Conservation (phyloP, 2,797 vertebrate species). For the Smutsia gigantea region DNA sequence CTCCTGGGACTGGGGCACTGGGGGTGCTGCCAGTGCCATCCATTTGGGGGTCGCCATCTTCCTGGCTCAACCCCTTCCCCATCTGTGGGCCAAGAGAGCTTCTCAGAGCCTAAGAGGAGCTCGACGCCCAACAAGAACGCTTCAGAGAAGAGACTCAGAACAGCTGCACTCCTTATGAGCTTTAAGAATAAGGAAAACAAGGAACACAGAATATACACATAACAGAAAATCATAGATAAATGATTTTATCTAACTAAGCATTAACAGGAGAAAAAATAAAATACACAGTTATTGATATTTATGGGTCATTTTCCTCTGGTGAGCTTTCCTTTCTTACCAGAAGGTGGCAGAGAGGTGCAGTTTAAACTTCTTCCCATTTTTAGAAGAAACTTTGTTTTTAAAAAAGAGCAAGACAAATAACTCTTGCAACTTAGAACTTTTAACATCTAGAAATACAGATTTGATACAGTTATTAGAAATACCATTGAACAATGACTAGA, state of each 20-base stretch:
- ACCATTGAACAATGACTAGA: slow-evolving; percentile 77
- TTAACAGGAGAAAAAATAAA: background rate
- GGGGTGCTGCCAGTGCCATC: background rate
- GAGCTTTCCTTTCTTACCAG: slow-evolving; percentile 69
- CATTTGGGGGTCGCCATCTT: background rate
- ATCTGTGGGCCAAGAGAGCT: background rate
- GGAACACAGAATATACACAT: background rate
- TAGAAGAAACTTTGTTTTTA: background rate
- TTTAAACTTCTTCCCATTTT: background rate
- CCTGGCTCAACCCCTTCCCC: background rate
- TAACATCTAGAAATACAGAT: slow-evolving; percentile 72
- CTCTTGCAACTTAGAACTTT: slow-evolving; percentile 3
- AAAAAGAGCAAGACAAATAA: background rate
- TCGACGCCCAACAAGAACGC: background rate
- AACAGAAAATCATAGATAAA: background rate
- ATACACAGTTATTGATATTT: background rate
- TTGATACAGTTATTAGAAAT: slow-evolving; percentile 79
- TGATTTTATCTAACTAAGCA: too few relatives aligned
- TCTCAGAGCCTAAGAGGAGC: background rate
- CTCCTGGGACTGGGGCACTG: background rate
- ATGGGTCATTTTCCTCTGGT: background rate
- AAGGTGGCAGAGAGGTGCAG: slow-evolving; percentile 75
- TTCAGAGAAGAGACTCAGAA: background rate
- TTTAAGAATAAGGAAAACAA: background rate
- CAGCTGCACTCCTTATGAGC: background rate